Percentiles rank a stretch among this genome's conserved stretches.
phyloP scores from a whole-genome alignment of 2,888 invertebrate species.

The Euplagia quadripunctaria region DNA sequence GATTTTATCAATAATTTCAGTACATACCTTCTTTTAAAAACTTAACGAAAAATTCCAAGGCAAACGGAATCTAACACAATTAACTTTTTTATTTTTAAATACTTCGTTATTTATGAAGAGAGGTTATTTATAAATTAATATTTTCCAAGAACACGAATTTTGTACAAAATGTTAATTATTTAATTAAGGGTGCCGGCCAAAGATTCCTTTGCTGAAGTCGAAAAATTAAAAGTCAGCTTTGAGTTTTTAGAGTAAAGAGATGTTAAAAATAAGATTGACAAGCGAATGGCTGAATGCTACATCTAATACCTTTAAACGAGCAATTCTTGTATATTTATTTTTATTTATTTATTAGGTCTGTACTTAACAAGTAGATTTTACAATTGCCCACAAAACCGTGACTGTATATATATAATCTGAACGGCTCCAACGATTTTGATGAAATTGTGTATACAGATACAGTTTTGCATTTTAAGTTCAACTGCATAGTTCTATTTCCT shows the following conservation, averaged over 20 bases:
- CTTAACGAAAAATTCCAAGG: neutral
- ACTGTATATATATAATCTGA: no score
- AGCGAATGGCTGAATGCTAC: neutral
- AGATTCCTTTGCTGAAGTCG: conserved; percentile 29
- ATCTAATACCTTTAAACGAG: no score
- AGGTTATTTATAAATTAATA: conserved; percentile 38
- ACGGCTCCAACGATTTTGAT: no score
- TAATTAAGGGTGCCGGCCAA: conserved; percentile 36
- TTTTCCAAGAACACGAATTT: conserved; percentile 35
- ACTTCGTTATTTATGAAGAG: conserved; percentile 43
- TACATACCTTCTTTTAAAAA: neutral
- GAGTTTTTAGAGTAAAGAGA: neutral
- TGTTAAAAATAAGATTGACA: neutral
- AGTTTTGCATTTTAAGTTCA: no score
- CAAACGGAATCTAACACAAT: conserved; percentile 24
- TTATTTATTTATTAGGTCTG: no score
- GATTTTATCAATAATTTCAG: conserved; percentile 3
- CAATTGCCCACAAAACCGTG: no score
- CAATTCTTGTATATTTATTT: no score
- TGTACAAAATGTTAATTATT: conserved; percentile 53
- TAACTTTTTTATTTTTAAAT: conserved; percentile 30
- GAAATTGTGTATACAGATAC: no score
- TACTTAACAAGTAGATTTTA: no score
- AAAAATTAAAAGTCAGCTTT: conserved; percentile 29
- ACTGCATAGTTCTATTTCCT: no score